Base-by-base conservation (phyloP, 2,888 invertebrate genomes). In the Pseudococcus viburni region DNA sequence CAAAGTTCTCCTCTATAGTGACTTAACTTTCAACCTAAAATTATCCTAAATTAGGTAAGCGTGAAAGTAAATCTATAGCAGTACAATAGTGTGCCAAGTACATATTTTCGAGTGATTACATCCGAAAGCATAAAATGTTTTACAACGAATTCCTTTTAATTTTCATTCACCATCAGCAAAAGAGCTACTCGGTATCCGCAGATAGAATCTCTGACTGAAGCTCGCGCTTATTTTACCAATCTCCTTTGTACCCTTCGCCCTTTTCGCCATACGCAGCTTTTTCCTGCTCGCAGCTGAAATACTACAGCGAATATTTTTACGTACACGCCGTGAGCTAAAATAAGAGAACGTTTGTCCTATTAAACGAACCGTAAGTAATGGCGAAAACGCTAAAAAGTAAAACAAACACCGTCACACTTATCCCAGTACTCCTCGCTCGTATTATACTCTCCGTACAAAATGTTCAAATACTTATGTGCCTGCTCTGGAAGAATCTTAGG, bases 41-140 rank as follows among this genome's bases (percentile, higher is more conserved):
- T 85, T 85, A 85, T 85, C 85, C 85, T 85, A 59, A 85, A 85
- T 85, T 85, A 85, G 85, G 85, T 85, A 85, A 85, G 64, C 85
- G 85, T 64, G 85, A 85, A 64, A 85, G 85, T 85, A 59, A 85
- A 85, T 85, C 85, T 85, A 64, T 85, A 83, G 80, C 46, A 83
- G 80, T 83, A 83, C 80, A 83, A 83, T 83, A 83, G 80, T 83
- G 80, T 83, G 80, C 80, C 80, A 83, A 83, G 80, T 83, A 83
- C 80, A 83, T 83, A 83, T 83, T 83, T 83, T 83, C 80, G 80
- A 83, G 80, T 83, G 80, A 83, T 83, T 83, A 83, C 80, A 83
- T 83, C 80, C 80, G 80, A 83, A 83, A 83, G 80, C 80, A 46
- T 83, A 83, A 83, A 83, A 83, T 83, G 80, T 83, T 83, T 83